Evolutionary conservation across 2,888 invertebrate species (phyloP), one percentile per base, ranked within the genome.

Genomic region (Liodrosophila aerea): DNA sequence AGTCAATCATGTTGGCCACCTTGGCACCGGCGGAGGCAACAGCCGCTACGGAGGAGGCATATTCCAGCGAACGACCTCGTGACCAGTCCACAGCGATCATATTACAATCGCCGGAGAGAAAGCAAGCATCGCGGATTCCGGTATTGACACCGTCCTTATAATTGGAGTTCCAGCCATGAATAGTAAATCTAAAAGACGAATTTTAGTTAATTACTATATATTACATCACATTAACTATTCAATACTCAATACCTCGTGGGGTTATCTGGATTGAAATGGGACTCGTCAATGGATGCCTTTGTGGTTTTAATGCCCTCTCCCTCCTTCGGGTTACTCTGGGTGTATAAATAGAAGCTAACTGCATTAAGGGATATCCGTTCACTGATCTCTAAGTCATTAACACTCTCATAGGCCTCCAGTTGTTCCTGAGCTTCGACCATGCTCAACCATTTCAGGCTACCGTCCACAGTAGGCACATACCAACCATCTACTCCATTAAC

Each of bases 31-130:
- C 80, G 9, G 63, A 62, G 0, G 72, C 16, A 1, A 76, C 82
- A 5, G 69, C 81, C 7, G 92, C 91, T 37, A 92, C 92, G 0
- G 93, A 92, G 2, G 91, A 84, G 45, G 92, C 89, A 64, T 93
- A 93, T 67, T 92, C 92, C 4, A 92, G 88, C 53, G 92, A 92
- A 1, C 83, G 77, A 0, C 92, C 92, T 1, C 92, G 92, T 0
- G 87, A 88, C 93, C 93, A 93, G 70, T 93, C 93, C 4, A 93
- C 92, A 1, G 92, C 91, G 39, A 93, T 91, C 58, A 93, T 92
- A 66, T 93, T 93, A 60, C 92, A 88, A 56, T 92, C 92, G 30
- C 92, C 92, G 1, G 90, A 88, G 43, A 90, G 90, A 12, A 93
- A 88, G 72, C 92, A 92, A 0, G 92, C 93, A 4, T 61, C 49